Evolutionary conservation across 2,797 vertebrate genomes (phyloP).

Genomic region (Melanotaenia maccullochi): DNA sequence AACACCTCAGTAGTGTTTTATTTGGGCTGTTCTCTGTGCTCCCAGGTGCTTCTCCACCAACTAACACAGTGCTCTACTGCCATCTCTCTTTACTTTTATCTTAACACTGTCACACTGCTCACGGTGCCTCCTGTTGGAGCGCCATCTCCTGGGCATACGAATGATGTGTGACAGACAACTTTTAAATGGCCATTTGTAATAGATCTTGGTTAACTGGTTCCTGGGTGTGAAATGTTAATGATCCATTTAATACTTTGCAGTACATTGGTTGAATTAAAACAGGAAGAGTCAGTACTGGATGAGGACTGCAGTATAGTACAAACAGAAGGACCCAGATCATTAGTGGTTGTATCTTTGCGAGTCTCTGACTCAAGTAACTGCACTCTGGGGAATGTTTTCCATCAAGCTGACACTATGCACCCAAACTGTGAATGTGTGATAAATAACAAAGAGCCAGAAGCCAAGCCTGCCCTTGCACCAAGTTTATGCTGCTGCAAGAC

Average conservation of each 20-base stretch:
- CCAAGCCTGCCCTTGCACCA: constrained; percentile 52
- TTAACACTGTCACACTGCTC: constrained; percentile 19
- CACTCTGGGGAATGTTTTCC: constrained; percentile 38
- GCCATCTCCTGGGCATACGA: constrained; percentile 65
- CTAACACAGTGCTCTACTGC: constrained; percentile 59
- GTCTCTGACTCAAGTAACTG: constrained; percentile 29
- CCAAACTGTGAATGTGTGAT: constrained; percentile 61
- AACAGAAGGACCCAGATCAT: constrained; percentile 4
- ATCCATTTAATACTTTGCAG: not conserved
- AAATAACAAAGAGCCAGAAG: constrained; percentile 63
- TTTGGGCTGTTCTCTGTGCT: not conserved
- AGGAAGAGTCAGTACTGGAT: not conserved
- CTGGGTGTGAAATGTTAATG: not conserved
- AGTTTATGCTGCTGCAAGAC: constrained; percentile 29
- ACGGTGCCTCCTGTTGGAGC: not conserved
- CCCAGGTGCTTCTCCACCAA: not conserved
- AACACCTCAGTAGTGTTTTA: not conserved
- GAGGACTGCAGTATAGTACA: not conserved
- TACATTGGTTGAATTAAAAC: not conserved
- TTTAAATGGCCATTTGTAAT: not conserved
- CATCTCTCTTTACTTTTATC: constrained; percentile 45
- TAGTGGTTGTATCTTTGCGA: constrained; percentile 6
- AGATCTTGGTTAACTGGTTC: not conserved
- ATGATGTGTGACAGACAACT: not conserved
- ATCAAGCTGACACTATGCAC: constrained; percentile 38